phyloP scores from a whole-genome alignment of 2,888 invertebrate species.

The Heliconius erato region DNA sequence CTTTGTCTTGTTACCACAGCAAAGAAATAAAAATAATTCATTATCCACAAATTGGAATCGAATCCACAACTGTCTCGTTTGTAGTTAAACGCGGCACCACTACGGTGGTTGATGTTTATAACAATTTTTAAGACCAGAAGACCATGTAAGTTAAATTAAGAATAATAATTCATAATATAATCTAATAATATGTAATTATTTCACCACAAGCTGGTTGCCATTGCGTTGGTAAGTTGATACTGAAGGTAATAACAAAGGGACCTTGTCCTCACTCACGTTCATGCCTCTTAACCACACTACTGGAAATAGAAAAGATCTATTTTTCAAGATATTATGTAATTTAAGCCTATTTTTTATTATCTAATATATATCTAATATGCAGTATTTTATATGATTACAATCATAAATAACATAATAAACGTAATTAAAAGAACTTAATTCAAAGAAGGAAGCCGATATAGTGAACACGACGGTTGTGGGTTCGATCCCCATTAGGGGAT shows the following conservation, averaged over 20 bases:
- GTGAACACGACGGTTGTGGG: background rate
- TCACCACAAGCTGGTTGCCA: background rate
- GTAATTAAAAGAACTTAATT: too few species aligned
- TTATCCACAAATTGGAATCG: too few species aligned
- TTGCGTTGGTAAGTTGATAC: background rate
- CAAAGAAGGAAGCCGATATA: background rate
- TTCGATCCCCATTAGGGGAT: background rate
- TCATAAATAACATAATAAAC: too few species aligned
- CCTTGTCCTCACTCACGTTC: conserved; percentile 23
- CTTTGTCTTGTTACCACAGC: too few species aligned
- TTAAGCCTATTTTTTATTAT: background rate
- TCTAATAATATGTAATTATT: background rate
- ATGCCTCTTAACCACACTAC: conserved; percentile 11
- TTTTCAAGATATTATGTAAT: background rate
- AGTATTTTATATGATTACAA: too few species aligned
- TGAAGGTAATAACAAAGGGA: conserved; percentile 4
- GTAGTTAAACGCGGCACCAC: too few species aligned
- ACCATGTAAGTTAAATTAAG: background rate
- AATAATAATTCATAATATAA: background rate
- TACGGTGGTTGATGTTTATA: background rate
- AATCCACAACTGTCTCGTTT: too few species aligned
- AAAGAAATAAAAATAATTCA: too few species aligned
- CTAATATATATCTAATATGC: background rate
- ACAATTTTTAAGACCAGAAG: background rate
- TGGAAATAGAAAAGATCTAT: conserved; percentile 5